Evolutionary conservation across 1,140 invertebrate species (phyloP).

Genomic region (Drosophila murphyi): DNA sequence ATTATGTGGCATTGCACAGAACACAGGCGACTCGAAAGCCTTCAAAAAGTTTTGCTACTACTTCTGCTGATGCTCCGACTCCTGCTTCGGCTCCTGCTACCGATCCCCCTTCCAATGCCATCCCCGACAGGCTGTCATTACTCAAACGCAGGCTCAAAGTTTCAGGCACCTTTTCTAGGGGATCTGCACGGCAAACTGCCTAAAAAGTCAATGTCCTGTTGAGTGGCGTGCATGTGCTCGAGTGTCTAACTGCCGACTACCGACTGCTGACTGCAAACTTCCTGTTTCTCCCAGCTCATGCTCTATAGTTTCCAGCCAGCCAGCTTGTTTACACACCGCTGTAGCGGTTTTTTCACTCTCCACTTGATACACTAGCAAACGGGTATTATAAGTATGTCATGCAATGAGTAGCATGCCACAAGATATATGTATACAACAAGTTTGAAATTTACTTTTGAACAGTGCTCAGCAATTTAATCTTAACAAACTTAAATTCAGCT

Average conservation of each 20-base stretch:
- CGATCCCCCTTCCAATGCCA: not conserved
- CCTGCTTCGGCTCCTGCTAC: no score
- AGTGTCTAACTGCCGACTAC: constrained; percentile 58
- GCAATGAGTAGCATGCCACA: not conserved
- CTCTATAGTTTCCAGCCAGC: constrained; percentile 39
- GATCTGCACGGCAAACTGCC: constrained; percentile 39
- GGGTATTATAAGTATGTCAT: not conserved
- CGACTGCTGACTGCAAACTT: constrained; percentile 31
- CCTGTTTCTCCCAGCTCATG: constrained; percentile 18
- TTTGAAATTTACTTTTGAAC: no score
- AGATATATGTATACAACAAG: not conserved
- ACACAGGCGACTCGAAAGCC: constrained; percentile 21
- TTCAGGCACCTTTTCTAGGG: constrained; percentile 30
- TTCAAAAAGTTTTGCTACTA: constrained; percentile 51
- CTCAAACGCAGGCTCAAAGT: constrained; percentile 60
- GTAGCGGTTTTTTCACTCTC: constrained; percentile 6
- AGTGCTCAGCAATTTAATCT: no score
- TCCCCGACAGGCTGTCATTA: constrained; percentile 38
- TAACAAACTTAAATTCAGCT: no score
- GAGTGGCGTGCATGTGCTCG: constrained; percentile 57
- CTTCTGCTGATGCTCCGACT: not conserved
- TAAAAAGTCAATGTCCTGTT: constrained; percentile 64
- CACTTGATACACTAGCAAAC: not conserved
- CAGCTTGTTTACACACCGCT: constrained; percentile 59
- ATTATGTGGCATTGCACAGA: constrained; percentile 60